Conservation (phyloP, 2,113 vertebrate species). For the Dicentrarchus labrax region DNA sequence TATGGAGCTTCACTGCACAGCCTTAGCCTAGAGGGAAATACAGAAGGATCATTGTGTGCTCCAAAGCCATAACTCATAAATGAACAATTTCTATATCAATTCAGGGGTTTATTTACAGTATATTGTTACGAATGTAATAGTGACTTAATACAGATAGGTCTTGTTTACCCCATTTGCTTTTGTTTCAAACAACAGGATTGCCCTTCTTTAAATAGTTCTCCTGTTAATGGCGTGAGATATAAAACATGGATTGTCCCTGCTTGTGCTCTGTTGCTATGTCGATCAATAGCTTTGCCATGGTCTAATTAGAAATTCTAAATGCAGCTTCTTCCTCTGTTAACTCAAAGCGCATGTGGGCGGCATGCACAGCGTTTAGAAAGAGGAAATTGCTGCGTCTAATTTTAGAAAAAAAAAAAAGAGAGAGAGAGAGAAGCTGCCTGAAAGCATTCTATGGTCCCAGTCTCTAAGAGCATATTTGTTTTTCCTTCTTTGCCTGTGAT, state of each 20-base stretch:
- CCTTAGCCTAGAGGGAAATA: not conserved
- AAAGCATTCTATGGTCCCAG: conserved; percentile 74
- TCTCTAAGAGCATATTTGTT: conserved; percentile 74
- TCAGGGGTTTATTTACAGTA: conserved; percentile 3
- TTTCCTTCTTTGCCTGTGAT: conserved; percentile 68
- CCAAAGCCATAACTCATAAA: not conserved
- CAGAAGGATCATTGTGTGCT: not conserved
- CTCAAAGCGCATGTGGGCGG: conserved; percentile 81
- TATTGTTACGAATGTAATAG: not conserved
- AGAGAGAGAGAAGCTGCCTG: conserved; percentile 64
- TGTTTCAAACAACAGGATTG: conserved; percentile 29
- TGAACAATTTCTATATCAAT: not conserved
- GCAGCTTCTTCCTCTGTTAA: conserved; percentile 81
- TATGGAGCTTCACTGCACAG: conserved; percentile 71
- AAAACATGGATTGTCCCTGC: conserved; percentile 53
- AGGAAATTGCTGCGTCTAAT: conserved; percentile 86
- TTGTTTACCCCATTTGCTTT: conserved; percentile 31
- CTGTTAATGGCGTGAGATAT: conserved; percentile 50
- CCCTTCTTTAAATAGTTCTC: conserved; percentile 53
- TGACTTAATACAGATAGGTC: not conserved
- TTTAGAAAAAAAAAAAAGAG: conserved; percentile 75
- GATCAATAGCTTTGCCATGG: conserved; percentile 74
- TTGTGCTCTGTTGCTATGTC: conserved; percentile 67
- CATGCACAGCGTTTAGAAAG: conserved; percentile 77
- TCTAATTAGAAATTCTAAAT: conserved; percentile 84